Evolutionary conservation across 2,113 vertebrate genomes (phyloP).

Genomic region (Pongo pygmaeus): DNA sequence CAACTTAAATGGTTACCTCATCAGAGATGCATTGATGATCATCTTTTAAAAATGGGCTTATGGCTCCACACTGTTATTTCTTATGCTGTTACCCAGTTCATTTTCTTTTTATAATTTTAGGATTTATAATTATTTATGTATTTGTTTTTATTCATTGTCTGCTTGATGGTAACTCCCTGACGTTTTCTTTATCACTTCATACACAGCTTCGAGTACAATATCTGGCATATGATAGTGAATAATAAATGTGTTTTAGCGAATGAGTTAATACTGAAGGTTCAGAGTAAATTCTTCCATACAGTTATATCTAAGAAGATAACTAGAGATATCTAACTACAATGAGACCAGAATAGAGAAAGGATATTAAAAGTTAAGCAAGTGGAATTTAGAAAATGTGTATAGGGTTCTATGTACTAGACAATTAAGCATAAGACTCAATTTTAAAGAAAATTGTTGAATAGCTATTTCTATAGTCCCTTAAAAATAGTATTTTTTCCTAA

Average conservation of each 20-base stretch:
- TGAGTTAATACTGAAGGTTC: constrained; percentile 46
- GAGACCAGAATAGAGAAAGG: constrained; percentile 24
- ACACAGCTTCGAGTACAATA: background rate
- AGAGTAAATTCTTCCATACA: background rate
- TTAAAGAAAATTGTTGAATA: constrained; percentile 32
- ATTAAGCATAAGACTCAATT: constrained; percentile 37
- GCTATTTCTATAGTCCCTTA: constrained; percentile 35
- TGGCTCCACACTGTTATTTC: background rate
- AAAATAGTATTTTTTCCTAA: constrained; percentile 26
- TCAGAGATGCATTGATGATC: background rate
- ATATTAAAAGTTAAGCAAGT: constrained; percentile 47
- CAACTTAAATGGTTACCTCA: background rate
- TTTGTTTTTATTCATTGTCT: constrained; percentile 37
- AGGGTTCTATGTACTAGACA: background rate
- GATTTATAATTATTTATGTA: background rate
- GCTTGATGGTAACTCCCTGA: background rate
- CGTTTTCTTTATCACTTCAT: constrained; percentile 25
- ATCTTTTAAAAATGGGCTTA: constrained; percentile 28
- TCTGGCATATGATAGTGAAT: constrained; percentile 5
- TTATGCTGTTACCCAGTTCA: background rate
- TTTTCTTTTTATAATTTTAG: constrained; percentile 18
- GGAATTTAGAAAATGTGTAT: constrained; percentile 31
- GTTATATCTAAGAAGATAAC: constrained; percentile 15
- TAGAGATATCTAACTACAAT: background rate
- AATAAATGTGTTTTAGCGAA: constrained; percentile 38